phyloP scores from a whole-genome alignment of 2,888 invertebrate genomes.

The Chironomus riparius region DNA sequence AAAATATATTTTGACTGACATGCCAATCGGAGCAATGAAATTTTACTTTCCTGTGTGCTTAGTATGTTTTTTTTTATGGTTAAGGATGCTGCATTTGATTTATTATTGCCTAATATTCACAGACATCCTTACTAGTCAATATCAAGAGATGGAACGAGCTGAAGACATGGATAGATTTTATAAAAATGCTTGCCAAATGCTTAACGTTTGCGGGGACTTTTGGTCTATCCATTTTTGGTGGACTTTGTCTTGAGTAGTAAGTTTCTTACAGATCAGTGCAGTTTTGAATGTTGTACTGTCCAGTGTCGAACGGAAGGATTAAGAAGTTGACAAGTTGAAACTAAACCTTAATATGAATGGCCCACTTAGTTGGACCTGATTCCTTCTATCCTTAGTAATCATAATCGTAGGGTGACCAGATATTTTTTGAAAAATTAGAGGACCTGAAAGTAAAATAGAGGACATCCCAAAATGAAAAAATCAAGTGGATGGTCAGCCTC shows the following conservation, averaged over 20 bases:
- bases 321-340: too few species aligned
- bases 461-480: too few species aligned
- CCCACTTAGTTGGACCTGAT: too few species aligned
- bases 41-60: conserved; percentile 14
- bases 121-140: background rate
- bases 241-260: background rate
- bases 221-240: background rate
- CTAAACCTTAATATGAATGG: too few species aligned
- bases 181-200: background rate
- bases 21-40: background rate
- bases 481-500: too few species aligned
- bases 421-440: too few species aligned
- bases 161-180: background rate
- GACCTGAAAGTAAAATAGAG: too few species aligned
- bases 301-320: too few species aligned
- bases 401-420: too few species aligned
- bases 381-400: too few species aligned
- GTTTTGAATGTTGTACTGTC: too few species aligned
- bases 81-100: too few species aligned
- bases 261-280: background rate
- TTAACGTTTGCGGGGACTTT: background rate
- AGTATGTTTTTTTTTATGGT: background rate
- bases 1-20: background rate
- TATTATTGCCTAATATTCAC: background rate
- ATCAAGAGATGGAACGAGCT: background rate